These are phyloP conservation scores for Bactericera cockerelli DNA, from an alignment of 1,140 invertebrate genomes.

Conservation along the genomic window DNA sequence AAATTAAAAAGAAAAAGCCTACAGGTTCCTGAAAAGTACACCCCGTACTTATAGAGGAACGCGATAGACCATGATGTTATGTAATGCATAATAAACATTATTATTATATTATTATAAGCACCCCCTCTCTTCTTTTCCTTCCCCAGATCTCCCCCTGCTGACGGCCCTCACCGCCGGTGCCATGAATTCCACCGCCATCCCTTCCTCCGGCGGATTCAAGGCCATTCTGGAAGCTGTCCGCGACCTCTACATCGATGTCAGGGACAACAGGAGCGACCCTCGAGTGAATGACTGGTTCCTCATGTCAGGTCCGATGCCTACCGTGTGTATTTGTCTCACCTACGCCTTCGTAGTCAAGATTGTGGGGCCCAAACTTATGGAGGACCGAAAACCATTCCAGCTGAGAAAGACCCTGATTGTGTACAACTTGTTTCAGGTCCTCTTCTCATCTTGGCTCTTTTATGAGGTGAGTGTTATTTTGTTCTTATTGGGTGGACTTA, in stretches of 20 bases:
- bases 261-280: constrained; percentile 34
- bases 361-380: constrained; percentile 66
- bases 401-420: constrained; percentile 57
- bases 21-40: too few relatives aligned
- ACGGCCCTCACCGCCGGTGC: too few relatives aligned
- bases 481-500: too few relatives aligned
- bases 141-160: too few relatives aligned
- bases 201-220: too few relatives aligned
- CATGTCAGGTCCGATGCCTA: constrained; percentile 69
- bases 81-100: too few relatives aligned
- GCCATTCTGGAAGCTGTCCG: background rate
- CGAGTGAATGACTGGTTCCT: constrained; percentile 70
- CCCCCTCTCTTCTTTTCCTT: too few relatives aligned
- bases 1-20: too few relatives aligned
- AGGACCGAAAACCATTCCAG: constrained; percentile 67
- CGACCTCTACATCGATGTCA: background rate
- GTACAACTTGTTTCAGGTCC: constrained; percentile 74
- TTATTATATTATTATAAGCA: too few relatives aligned
- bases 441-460: constrained; percentile 69
- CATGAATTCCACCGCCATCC: too few relatives aligned
- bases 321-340: constrained; percentile 53
- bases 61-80: too few relatives aligned
- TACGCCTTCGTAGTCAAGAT: constrained; percentile 65
- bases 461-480: constrained; percentile 45
- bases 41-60: too few relatives aligned